Evolutionary conservation across 2,888 invertebrate genomes (phyloP), one percentile per base, ranked within the genome.

Genomic region (Tiliacea aurago): DNA sequence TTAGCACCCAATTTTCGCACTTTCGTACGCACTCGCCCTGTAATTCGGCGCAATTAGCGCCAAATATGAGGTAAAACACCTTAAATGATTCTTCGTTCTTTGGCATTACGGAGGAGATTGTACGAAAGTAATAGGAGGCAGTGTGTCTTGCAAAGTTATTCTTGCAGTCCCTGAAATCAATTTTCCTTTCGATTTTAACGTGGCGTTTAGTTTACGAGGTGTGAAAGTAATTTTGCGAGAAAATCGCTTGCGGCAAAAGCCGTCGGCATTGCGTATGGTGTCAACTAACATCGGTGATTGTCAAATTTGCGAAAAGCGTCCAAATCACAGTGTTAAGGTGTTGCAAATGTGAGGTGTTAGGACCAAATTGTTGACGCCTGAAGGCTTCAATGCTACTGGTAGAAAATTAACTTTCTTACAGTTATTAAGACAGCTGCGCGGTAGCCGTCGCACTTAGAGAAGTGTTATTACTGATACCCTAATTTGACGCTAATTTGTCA

Each of bases 1-100:
- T 93, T 92, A 93, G 92, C 95, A 95, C 95, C 91, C 91, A 94
- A 95, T 95, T 93, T 94, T 94, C 92, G 91, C 95, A 93, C 93
- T 81, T 92, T 93, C 85, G 86, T 83, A 85, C 86, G 87, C 88
- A 83, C 80, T 86, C 78, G 87, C 91, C 91, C 93, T 92, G 90
- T 94, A 93, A 95, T 95, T 93, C 90, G 63, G 87, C 87, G 79
- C 88, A 91, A 94, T 94, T 93, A 93, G 89, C 73, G 69, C 78
- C 85, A 86, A 87, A 90, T 88, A 81, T 84, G 85, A 86, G 81
- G 79, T 82, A 86, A 86, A 81, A 81, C 71, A 63, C 72, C 87
- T 78, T 87, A 84, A 85, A 87, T 86, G 84, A 87, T 74, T 80
- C 72, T 67, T 53, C 75, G 73, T 84, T 80, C 84, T 79, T 80